phyloP scores from a whole-genome alignment of 2,888 invertebrate genomes.

The Himalopsyche anomala region DNA sequence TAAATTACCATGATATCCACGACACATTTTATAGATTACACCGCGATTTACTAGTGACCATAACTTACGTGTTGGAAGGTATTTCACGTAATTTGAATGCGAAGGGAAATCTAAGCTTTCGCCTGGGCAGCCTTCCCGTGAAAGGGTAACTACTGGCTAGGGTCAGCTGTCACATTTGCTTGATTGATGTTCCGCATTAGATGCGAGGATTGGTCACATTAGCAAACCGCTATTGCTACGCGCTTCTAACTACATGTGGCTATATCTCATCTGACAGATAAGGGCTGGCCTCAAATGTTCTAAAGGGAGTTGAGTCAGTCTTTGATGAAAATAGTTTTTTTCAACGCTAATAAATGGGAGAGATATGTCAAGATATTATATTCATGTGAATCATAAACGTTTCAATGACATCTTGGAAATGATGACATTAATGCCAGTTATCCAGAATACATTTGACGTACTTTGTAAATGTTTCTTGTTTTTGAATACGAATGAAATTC shows the following conservation, averaged over 20 bases:
- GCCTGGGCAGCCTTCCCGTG: conserved; percentile 36
- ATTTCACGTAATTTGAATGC: conserved; percentile 53
- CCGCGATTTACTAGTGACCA: conserved; percentile 46
- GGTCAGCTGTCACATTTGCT: conserved; percentile 62
- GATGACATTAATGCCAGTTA: no score
- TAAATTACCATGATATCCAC: conserved; percentile 21
- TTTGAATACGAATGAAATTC: no score
- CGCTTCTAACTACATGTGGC: conserved; percentile 17
- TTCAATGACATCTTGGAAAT: no score
- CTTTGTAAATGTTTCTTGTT: no score
- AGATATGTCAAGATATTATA: conserved; percentile 29
- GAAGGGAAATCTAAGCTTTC: conserved; percentile 51
- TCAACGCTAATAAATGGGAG: conserved; percentile 1
- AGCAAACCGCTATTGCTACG: conserved; percentile 52
- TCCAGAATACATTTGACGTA: no score
- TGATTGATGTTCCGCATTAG: conserved; percentile 65
- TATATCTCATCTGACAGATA: conserved; percentile 35
- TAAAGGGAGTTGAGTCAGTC: conserved; percentile 34
- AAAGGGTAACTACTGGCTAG: conserved; percentile 47
- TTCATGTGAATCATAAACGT: conserved; percentile 8
- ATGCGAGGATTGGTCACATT: conserved; percentile 64
- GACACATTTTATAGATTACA: conserved; percentile 42
- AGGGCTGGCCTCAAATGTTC: conserved; percentile 37
- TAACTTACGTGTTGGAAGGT: conserved; percentile 54
- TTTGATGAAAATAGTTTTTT: conserved; percentile 25